A percentile compares a stretch with the other conserved stretches of the same genome.
These are phyloP conservation scores for Chrysemys picta DNA, from an alignment of 2,113 vertebrate species.

Conservation along the genomic window DNA sequence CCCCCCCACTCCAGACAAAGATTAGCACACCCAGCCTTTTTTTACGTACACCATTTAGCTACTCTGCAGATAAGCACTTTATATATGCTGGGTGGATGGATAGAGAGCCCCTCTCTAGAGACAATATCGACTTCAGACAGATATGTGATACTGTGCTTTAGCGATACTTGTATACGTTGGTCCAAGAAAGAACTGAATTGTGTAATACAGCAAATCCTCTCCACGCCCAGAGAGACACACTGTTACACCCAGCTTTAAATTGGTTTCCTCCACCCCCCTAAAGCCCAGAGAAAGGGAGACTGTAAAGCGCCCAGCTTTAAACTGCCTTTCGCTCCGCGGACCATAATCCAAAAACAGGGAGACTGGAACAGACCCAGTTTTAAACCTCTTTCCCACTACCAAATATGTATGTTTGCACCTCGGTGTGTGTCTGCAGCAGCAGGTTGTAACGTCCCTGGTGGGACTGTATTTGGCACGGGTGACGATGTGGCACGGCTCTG, in stretches of 20 bases:
- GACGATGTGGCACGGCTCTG: background rate
- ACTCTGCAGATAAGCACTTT: background rate
- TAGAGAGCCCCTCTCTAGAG: background rate
- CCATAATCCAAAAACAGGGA: no score
- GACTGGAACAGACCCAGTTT: background rate
- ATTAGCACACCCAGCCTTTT: background rate
- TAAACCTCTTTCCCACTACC: background rate
- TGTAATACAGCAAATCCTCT: background rate
- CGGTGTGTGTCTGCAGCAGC: background rate
- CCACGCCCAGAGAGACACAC: background rate
- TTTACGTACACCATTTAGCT: background rate
- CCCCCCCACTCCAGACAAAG: background rate
- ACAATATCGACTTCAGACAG: background rate
- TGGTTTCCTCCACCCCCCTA: background rate
- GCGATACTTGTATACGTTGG: background rate
- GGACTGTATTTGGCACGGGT: background rate
- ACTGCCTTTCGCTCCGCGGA: background rate
- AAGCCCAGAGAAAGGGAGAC: background rate
- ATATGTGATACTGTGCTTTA: background rate
- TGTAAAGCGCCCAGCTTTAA: background rate
- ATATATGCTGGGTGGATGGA: background rate
- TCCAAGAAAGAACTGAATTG: background rate
- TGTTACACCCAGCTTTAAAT: background rate
- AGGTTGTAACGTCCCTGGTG: background rate
- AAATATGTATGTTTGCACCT: background rate